phyloP scores from a whole-genome alignment of 2,888 invertebrate species.

The Julus scandinavius region DNA sequence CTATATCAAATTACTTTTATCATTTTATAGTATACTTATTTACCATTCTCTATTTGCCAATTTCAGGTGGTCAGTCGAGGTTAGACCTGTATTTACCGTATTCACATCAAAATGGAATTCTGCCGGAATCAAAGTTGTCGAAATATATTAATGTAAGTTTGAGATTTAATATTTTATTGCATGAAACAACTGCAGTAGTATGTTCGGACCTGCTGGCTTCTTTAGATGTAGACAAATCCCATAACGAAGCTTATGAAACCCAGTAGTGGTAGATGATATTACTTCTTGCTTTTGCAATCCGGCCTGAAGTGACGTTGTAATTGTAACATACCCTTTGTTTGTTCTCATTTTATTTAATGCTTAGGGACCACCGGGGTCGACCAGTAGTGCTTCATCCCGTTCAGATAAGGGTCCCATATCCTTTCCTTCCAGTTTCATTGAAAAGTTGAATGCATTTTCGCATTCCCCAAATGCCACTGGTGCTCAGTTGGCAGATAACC shows the following conservation, averaged over 20 bases:
- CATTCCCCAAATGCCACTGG: background rate
- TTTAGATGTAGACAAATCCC: too few species aligned
- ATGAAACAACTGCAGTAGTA: background rate
- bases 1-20: too few species aligned
- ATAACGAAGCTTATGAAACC: too few species aligned
- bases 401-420: background rate
- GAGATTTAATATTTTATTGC: background rate
- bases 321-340: background rate
- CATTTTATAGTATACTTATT: background rate
- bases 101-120: conserved; percentile 69
- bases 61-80: conserved; percentile 50
- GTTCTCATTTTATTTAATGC: background rate
- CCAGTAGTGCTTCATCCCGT: background rate
- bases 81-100: conserved; percentile 55
- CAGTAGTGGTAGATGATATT: too few species aligned
- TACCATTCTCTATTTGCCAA: background rate
- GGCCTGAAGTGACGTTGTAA: too few species aligned
- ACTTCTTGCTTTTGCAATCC: too few species aligned
- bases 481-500: conserved; percentile 4
- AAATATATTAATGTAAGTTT: conserved; percentile 71
- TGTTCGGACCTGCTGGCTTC: background rate
- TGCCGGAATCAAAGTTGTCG: conserved; percentile 85
- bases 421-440: conserved; percentile 7
- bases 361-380: conserved; percentile 37
- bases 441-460: conserved; percentile 47